Evolutionary conservation across 2,888 invertebrate genomes (phyloP).

Genomic region (Strigamia maritima): DNA sequence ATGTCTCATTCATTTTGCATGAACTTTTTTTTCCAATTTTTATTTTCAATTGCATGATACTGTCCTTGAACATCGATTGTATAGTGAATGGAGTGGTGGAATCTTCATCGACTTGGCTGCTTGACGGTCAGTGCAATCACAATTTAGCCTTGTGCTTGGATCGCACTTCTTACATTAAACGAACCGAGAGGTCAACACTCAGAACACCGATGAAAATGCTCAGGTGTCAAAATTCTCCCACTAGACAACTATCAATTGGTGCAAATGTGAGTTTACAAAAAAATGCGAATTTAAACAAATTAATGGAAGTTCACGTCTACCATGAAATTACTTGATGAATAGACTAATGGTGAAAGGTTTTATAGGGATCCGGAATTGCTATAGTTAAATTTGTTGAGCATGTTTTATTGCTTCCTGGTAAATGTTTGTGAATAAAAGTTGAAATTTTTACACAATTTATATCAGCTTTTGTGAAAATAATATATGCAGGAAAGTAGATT

Average conservation of each 20-base stretch:
- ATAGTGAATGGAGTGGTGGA: slow-evolving; percentile 13
- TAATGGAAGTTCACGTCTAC: too few species aligned
- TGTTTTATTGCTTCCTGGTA: background rate
- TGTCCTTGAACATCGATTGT: slow-evolving; percentile 19
- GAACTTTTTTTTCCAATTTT: background rate
- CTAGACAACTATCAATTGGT: background rate
- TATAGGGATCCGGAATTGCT: background rate
- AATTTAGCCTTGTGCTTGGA: background rate
- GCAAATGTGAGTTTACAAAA: background rate
- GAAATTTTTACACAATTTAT: background rate
- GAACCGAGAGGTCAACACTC: background rate
- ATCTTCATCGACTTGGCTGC: slow-evolving; percentile 8
- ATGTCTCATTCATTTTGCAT: background rate
- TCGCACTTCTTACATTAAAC: background rate
- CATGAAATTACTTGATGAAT: background rate
- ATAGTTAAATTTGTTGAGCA: background rate
- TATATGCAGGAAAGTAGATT: background rate
- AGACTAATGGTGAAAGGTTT: background rate
- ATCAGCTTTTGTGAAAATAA: background rate
- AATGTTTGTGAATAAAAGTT: background rate
- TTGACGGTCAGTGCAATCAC: background rate
- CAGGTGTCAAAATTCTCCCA: background rate
- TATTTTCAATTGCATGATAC: slow-evolving; percentile 6
- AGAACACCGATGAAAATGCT: background rate
- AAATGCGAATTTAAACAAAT: background rate